Conservation (phyloP, 92 coral and sea anemone genomes). For the Montipora capitata region DNA sequence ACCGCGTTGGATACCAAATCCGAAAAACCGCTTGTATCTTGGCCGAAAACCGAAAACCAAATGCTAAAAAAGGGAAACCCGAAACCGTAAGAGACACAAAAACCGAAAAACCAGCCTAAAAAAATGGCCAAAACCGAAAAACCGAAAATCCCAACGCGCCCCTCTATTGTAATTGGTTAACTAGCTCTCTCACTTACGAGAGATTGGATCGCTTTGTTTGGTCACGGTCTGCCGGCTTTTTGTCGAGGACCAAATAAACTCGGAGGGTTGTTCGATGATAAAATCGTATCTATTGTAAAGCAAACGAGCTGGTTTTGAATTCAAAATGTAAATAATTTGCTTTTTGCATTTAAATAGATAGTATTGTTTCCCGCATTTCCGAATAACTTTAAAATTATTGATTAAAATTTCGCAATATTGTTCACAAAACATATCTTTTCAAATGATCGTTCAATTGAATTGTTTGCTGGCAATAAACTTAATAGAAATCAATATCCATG, state of each 20-base stretch:
- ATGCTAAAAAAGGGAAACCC: too few species aligned
- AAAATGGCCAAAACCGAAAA: too few species aligned
- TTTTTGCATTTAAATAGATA: slow-evolving; percentile 4
- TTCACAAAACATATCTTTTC: neutral
- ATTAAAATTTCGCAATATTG: neutral
- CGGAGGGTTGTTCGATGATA: neutral
- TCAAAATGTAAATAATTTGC: neutral
- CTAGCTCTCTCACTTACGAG: too few species aligned
- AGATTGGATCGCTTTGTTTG: too few species aligned
- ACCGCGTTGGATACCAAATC: too few species aligned
- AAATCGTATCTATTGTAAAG: slow-evolving; percentile 5
- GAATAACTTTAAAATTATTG: neutral
- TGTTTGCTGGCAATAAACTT: neutral
- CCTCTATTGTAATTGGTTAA: too few species aligned
- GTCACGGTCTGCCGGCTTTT: neutral
- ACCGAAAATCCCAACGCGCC: too few species aligned
- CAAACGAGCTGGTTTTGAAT: neutral
- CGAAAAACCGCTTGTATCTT: too few species aligned
- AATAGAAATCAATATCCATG: neutral
- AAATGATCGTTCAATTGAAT: slow-evolving; percentile 14
- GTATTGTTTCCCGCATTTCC: neutral
- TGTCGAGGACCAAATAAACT: slow-evolving; percentile 1
- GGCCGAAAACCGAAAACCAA: too few species aligned
- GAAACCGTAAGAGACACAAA: too few species aligned
- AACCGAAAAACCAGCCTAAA: too few species aligned